phyloP scores from a whole-genome alignment of 2,888 invertebrate genomes.

The Sarcophaga caerulescens region DNA sequence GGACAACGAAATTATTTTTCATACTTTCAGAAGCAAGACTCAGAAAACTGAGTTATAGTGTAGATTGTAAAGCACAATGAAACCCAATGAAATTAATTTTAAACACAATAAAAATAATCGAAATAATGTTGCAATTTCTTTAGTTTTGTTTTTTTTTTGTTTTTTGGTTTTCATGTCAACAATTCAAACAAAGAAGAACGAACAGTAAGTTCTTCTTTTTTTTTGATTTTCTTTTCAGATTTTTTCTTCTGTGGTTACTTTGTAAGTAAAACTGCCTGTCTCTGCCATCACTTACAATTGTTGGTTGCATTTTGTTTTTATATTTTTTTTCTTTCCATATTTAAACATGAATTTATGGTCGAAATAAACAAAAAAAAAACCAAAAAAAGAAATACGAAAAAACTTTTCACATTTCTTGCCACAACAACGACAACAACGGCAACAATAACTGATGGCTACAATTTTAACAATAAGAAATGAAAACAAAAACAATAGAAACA shows the following conservation, averaged over 20 bases:
- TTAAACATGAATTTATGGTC: neutral
- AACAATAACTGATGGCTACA: neutral
- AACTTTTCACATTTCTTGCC: slow-evolving; percentile 4
- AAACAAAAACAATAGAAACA: slow-evolving; percentile 31
- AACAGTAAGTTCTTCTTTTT: neutral
- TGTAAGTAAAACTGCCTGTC: neutral
- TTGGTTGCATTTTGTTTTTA: neutral
- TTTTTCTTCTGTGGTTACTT: no score
- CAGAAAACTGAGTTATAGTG: no score
- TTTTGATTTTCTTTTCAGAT: neutral
- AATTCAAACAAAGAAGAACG: no score
- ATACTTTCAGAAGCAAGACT: no score
- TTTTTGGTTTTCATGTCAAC: neutral
- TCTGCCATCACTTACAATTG: neutral
- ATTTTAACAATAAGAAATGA: neutral
- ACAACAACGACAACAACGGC: slow-evolving; percentile 32
- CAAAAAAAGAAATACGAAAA: neutral
- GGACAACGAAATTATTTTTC: no score
- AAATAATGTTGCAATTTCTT: neutral
- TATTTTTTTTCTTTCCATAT: neutral
- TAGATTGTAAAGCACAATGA: no score
- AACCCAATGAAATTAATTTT: no score
- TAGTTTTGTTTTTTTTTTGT: no score
- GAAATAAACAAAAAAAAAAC: slow-evolving; percentile 4
- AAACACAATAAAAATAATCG: no score